Conservation (phyloP, 2,888 invertebrate genomes). For the Athalia cordata region DNA sequence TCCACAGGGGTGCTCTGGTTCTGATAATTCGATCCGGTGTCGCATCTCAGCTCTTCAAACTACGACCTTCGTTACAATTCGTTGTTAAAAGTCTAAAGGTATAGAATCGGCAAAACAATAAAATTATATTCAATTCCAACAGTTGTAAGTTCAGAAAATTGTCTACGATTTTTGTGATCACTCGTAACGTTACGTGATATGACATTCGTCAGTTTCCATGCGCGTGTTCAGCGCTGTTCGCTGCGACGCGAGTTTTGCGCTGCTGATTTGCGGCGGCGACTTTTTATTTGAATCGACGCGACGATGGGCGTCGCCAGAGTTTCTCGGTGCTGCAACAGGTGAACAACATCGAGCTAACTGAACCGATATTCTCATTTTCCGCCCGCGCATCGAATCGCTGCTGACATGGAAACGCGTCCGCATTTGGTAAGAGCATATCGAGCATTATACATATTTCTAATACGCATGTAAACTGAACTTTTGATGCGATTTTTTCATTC, state of each 20-base stretch:
- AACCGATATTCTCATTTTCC: neutral
- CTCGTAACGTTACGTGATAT: too few species aligned
- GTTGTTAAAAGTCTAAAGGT: too few species aligned
- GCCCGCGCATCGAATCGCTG: slow-evolving; percentile 37
- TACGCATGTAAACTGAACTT: neutral
- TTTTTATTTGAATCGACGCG: neutral
- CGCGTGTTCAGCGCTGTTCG: too few species aligned
- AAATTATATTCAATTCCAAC: too few species aligned
- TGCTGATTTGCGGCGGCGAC: neutral
- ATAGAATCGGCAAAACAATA: too few species aligned
- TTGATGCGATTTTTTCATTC: slow-evolving; percentile 30
- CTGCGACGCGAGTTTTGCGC: too few species aligned
- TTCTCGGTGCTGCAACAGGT: slow-evolving; percentile 33
- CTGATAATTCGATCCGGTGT: neutral
- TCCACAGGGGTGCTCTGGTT: slow-evolving; percentile 6
- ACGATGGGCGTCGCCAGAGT: slow-evolving; percentile 14
- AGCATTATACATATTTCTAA: slow-evolving; percentile 1
- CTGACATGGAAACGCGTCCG: slow-evolving; percentile 30
- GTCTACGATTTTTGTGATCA: too few species aligned
- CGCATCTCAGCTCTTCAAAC: neutral
- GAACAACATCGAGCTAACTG: neutral
- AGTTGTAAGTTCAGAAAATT: too few species aligned
- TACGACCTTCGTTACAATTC: too few species aligned
- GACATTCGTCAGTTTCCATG: too few species aligned
- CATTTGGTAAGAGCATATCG: slow-evolving; percentile 32